These are phyloP conservation scores for Taenaris catops DNA, from an alignment of 2,888 invertebrate genomes.

Conservation along the genomic window DNA sequence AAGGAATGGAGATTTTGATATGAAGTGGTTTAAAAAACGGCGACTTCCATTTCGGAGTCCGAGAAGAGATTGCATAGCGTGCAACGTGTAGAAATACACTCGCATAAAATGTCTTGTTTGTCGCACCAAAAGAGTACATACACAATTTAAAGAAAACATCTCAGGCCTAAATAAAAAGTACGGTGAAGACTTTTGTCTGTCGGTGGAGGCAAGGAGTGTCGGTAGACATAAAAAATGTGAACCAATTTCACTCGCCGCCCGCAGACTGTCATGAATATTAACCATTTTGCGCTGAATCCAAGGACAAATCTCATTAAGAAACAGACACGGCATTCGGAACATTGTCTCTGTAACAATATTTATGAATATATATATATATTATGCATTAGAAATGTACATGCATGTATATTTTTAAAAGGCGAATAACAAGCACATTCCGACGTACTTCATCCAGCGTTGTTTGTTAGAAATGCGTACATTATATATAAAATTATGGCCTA, in stretches of 20 bases:
- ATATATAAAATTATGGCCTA: too few species aligned
- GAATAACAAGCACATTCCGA: too few species aligned
- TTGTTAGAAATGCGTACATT: too few species aligned
- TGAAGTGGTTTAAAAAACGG: too few species aligned
- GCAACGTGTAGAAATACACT: conserved; percentile 2
- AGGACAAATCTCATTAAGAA: conserved; percentile 31
- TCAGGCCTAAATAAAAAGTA: conserved; percentile 52
- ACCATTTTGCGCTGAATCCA: conserved; percentile 53
- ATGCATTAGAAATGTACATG: too few species aligned
- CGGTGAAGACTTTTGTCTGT: conserved; percentile 41
- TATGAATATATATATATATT: too few species aligned
- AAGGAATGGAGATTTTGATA: too few species aligned
- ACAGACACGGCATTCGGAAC: conserved; percentile 11
- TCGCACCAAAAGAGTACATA: conserved; percentile 10
- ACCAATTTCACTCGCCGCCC: conserved; percentile 67
- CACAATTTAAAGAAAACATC: conserved; percentile 34
- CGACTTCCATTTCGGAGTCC: too few species aligned
- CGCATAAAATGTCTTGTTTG: conserved; percentile 15
- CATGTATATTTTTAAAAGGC: too few species aligned
- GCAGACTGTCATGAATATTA: conserved; percentile 73
- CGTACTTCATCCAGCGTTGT: too few species aligned
- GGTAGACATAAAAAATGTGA: conserved; percentile 67
- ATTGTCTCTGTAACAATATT: too few species aligned
- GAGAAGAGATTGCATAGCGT: too few species aligned
- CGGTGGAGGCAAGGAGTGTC: conserved; percentile 32